Base-by-base conservation (phyloP, 2,113 vertebrate genomes). In the Salvelinus alpinus region DNA sequence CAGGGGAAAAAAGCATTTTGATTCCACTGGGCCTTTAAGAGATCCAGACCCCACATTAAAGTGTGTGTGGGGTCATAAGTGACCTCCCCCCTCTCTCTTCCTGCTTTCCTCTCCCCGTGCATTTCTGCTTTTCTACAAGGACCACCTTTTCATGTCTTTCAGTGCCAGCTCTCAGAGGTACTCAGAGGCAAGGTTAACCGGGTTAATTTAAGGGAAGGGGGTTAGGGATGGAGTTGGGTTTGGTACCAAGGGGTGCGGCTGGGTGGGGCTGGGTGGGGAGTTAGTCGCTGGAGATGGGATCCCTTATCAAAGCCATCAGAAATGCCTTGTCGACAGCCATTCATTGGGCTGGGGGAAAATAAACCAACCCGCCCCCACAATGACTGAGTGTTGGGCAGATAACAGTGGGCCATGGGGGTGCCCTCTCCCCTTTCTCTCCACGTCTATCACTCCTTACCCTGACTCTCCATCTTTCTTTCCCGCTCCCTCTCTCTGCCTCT, bases 321-420 rank as follows among this genome's bases (percentile, higher is more conserved):
- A 93, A 93, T 91, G 90, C 86, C 90, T 91, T 93, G 93, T 92
- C 90, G 80, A 89, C 92, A 92, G 90, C 86, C 93, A 93, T 92
- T 94, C 93, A 92, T 92, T 89, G 91, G 80, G 84, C 88, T 86
- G 76, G 66, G 77, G 89, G 89, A 88, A 93, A 93, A 93, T 91
- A 93, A 91, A 91, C 89, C 90, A 90, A 91, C 87, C 86, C 74
- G 68, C 80, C 88, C 87, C 79, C 81, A 82, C 86, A 90, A 86
- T 87, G 87, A 87, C 84, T 85, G 89, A 86, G 88, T 84, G 82
- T 87, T 86, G 85, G 88, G 87, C 76, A 91, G 92, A 94, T 93
- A 92, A 93, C 89, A 88, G 85, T 78, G 81, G 86, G 84, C 90
- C 88, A 83, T 80, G 87, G 90, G 91, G 91, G 91, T 91, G 88